Evolutionary conservation across 2,797 vertebrate species (phyloP).

Genomic region (Melanotaenia maccullochi): DNA sequence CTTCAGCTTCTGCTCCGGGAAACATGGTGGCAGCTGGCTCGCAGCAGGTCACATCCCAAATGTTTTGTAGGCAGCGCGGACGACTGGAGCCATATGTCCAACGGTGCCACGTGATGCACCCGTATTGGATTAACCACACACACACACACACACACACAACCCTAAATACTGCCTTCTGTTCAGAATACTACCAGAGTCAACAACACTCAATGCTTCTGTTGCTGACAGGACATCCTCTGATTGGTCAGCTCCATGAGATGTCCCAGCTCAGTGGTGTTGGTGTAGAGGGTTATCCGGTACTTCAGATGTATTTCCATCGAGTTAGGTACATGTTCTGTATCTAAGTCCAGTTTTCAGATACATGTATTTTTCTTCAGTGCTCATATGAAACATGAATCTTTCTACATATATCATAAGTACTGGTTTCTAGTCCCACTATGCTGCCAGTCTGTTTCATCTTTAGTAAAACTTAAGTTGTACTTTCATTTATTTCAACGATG

Average conservation of each 20-base stretch:
- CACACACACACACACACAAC: constrained; percentile 21
- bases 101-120: constrained; percentile 43
- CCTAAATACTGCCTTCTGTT: constrained; percentile 26
- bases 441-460: too few relatives aligned
- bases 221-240: not conserved
- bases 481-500: too few relatives aligned
- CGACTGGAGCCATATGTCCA: constrained; percentile 59
- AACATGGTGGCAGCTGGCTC: constrained; percentile 43
- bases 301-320: too few relatives aligned
- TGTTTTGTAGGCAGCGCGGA: constrained; percentile 41
- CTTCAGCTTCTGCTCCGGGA: constrained; percentile 4
- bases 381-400: too few relatives aligned
- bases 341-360: too few relatives aligned
- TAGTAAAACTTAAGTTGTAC: too few relatives aligned
- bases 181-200: constrained; percentile 14
- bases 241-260: not conserved
- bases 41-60: constrained; percentile 52
- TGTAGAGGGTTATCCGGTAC: too few relatives aligned
- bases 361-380: too few relatives aligned
- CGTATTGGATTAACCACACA: constrained; percentile 51
- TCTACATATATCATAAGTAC: too few relatives aligned
- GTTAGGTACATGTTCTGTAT: not conserved
- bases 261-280: not conserved
- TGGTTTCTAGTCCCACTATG: too few relatives aligned
- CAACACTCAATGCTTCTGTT: constrained; percentile 15